Base-by-base conservation (phyloP, 2,888 invertebrate species). In the Neoascia interrupta region DNA sequence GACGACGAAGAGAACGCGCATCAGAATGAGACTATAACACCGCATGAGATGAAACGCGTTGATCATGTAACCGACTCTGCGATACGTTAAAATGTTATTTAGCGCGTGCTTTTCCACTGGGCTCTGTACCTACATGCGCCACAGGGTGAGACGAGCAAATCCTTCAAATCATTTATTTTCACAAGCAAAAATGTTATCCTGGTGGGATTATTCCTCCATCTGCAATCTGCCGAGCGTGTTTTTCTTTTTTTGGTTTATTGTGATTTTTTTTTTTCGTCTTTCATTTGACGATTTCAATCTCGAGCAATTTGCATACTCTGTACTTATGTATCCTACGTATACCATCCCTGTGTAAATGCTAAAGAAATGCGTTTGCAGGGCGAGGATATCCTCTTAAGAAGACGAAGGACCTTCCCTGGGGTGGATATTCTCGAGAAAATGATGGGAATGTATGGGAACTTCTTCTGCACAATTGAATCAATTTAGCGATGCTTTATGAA, bases 381-480 rank as follows among this genome's bases (percentile, higher is more conserved):
- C 16, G 1, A 5, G 21, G 6, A 36, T 28, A 31, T 70, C 18
- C 43, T 37, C 49, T 36, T 23, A 23, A 39, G 41, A n/a, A n/a
- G n/a, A n/a, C n/a, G n/a, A n/a, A n/a, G n/a, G n/a, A n/a, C n/a
- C n/a, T n/a, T n/a, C n/a, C n/a, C n/a, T n/a, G n/a, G n/a, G n/a
- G n/a, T n/a, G n/a, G 54, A 60, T 45, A 60, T 34, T 10, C 45
- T 34, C 19, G 36, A 11, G 54, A 19, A 43, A 56, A 70, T n/a
- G n/a, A n/a, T n/a, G n/a, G n/a, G n/a, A n/a, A n/a, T n/a, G n/a
- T 51, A 53, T 41, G 69, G 51, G 47, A 51, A 23, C 41, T 72
- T 76, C 19, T 54, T 54, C n/a, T 41, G 60, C 66, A 49, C 73
- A 68, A 79, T 79, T 79, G 73, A 68, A 73, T 79, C 79, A 79